A percentile compares a stretch with the other conserved stretches of the same genome.
These are phyloP conservation scores for Chrysolina oricalcia DNA, from an alignment of 2,888 invertebrate species.

Conservation along the genomic window DNA sequence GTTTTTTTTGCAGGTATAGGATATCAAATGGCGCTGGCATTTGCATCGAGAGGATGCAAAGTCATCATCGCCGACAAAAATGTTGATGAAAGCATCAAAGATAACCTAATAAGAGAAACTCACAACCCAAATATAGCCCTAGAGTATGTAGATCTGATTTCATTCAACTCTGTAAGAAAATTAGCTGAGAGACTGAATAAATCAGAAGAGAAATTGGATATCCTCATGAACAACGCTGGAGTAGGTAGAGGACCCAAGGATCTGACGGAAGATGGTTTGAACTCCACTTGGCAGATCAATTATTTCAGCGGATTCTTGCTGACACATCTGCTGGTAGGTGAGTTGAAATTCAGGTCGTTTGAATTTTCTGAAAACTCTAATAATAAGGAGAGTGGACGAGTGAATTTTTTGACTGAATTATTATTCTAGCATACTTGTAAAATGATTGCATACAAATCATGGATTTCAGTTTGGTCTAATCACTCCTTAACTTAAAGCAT, in stretches of 20 bases:
- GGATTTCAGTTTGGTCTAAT: too few species aligned
- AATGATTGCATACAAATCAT: too few species aligned
- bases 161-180: slow-evolving; percentile 74
- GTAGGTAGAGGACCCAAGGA: slow-evolving; percentile 73
- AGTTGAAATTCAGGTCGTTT: not conserved
- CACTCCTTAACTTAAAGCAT: too few species aligned
- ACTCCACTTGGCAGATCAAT: slow-evolving; percentile 79
- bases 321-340: slow-evolving; percentile 77
- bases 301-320: slow-evolving; percentile 82
- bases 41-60: slow-evolving; percentile 73
- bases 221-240: slow-evolving; percentile 80
- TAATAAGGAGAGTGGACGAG: too few species aligned
- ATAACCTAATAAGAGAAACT: slow-evolving; percentile 62
- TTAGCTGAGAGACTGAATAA: slow-evolving; percentile 77
- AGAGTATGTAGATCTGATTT: slow-evolving; percentile 74
- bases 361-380: too few species aligned
- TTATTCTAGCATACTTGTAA: too few species aligned
- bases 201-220: slow-evolving; percentile 75
- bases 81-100: slow-evolving; percentile 56
- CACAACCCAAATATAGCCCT: slow-evolving; percentile 65
- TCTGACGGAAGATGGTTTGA: slow-evolving; percentile 74
- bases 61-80: slow-evolving; percentile 73
- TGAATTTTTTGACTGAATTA: too few species aligned
- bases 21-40: slow-evolving; percentile 68
- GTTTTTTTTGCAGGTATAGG: slow-evolving; percentile 68